Conservation (phyloP, 1,140 invertebrate species). For the Telenomus remus region DNA sequence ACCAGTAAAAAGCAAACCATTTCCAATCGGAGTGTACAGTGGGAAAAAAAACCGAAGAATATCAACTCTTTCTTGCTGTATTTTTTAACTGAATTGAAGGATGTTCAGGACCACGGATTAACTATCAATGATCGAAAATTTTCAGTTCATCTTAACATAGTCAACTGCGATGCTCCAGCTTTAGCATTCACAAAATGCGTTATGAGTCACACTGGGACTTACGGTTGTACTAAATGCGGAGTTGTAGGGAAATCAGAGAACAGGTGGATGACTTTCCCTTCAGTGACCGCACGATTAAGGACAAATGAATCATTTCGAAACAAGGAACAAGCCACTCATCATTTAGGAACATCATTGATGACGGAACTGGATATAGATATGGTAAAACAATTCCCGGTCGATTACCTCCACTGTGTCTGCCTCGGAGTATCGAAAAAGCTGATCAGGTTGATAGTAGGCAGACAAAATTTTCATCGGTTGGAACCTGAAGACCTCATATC, state of each 20-base stretch:
- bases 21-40: neutral
- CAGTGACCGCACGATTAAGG: neutral
- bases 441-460: neutral
- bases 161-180: neutral
- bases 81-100: neutral
- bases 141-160: neutral
- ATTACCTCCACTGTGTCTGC: neutral
- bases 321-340: neutral
- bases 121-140: neutral
- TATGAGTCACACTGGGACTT: neutral
- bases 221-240: conserved; percentile 1
- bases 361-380: neutral
- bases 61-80: neutral
- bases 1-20: neutral
- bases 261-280: neutral
- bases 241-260: neutral
- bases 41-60: neutral
- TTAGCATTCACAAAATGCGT: neutral
- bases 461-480: neutral
- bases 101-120: neutral
- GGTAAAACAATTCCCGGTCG: neutral
- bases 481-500: neutral
- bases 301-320: neutral
- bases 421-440: neutral
- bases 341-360: conserved; percentile 1